Conservation (phyloP, 2,888 invertebrate species). For the Tipula unca region DNA sequence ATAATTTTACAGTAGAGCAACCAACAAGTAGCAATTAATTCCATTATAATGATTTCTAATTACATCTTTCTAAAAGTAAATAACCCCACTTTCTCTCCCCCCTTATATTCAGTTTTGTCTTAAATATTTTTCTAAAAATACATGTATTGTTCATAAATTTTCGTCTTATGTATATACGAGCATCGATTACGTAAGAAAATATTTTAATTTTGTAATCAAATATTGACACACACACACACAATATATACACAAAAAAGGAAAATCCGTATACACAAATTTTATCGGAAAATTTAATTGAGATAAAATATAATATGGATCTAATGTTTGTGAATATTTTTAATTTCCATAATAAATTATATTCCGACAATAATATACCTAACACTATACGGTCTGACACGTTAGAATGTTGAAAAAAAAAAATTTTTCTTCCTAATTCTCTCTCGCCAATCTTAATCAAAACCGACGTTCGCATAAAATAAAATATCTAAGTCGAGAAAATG, state of each 20-base stretch:
- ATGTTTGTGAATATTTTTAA: not conserved
- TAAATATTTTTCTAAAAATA: not conserved
- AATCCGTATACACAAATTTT: not conserved
- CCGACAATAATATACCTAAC: no score
- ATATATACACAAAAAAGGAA: not conserved
- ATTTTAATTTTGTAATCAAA: not conserved
- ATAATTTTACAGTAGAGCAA: not conserved
- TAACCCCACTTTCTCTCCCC: not conserved
- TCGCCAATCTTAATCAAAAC: not conserved
- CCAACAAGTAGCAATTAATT: not conserved
- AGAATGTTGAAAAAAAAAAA: not conserved
- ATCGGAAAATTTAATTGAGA: not conserved
- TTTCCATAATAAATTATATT: not conserved
- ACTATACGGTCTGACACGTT: not conserved
- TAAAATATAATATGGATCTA: not conserved
- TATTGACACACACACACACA: not conserved
- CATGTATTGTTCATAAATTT: not conserved
- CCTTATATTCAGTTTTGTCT: not conserved
- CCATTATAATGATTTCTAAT: not conserved
- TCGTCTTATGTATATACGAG: not conserved
- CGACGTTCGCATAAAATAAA: not conserved
- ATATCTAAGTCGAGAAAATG: not conserved
- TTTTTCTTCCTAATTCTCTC: not conserved
- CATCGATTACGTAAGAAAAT: not conserved
- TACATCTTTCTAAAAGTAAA: not conserved